These are phyloP conservation scores for Bombyx mandarina DNA, from an alignment of 1,140 invertebrate species.

Conservation along the genomic window DNA sequence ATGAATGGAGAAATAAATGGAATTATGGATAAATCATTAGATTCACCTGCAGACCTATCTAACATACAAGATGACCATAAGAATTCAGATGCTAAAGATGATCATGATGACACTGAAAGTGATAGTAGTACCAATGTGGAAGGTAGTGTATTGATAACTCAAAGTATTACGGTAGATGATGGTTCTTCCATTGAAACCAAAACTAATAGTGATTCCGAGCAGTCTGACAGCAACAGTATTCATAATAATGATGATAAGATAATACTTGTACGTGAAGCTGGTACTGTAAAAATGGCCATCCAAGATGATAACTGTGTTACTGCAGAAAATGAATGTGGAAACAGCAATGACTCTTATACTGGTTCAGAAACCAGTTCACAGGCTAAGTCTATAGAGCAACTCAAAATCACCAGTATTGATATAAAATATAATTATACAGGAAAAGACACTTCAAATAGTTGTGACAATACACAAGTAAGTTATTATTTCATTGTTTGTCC, in stretches of 20 bases:
- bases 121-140: constrained; percentile 4
- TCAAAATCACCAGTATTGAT: no score
- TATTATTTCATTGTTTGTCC: no score
- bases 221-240: constrained; percentile 4
- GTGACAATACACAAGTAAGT: no score
- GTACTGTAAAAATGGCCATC: background rate
- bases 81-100: background rate
- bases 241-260: constrained; percentile 1
- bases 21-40: constrained; percentile 21
- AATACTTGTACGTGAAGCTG: background rate
- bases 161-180: no score
- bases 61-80: constrained; percentile 4
- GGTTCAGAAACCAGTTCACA: constrained; percentile 18
- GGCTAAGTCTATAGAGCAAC: constrained; percentile 8
- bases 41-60: background rate
- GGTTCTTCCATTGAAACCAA: background rate
- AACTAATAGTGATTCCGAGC: constrained; percentile 6
- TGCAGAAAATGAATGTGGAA: constrained; percentile 18
- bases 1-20: constrained; percentile 56
- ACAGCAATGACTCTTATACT: constrained; percentile 27
- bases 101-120: constrained; percentile 1
- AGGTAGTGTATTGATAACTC: background rate
- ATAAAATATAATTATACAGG: no score
- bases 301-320: background rate
- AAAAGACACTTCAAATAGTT: no score